These are phyloP conservation scores for Alligator mississippiensis DNA, from an alignment of 2,113 vertebrate species.

Conservation along the genomic window DNA sequence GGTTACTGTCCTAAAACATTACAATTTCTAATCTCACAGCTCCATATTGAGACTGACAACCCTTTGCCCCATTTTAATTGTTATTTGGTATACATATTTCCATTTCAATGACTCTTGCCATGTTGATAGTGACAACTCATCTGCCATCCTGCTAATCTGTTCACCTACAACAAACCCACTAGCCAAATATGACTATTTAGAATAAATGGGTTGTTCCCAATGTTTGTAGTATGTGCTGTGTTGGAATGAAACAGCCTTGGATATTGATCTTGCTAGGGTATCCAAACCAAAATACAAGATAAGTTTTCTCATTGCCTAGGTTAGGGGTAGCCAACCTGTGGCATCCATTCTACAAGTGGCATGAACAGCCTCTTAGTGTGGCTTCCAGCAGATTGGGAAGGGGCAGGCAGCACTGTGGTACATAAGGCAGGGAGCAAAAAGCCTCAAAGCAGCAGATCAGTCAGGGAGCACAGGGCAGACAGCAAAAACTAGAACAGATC, in stretches of 20 bases:
- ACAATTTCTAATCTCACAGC: background rate
- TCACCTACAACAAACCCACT: background rate
- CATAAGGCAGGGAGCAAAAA: too few relatives aligned
- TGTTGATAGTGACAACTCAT: constrained; percentile 17
- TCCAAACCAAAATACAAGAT: background rate
- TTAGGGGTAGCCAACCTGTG: background rate
- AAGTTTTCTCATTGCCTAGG: background rate
- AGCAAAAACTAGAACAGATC: too few relatives aligned
- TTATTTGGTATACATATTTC: background rate
- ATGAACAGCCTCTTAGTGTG: too few relatives aligned
- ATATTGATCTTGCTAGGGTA: background rate
- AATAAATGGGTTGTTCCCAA: background rate
- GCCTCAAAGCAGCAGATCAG: too few relatives aligned
- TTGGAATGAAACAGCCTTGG: background rate
- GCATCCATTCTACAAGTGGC: too few relatives aligned
- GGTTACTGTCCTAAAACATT: background rate
- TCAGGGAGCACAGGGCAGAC: too few relatives aligned
- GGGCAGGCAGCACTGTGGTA: too few relatives aligned
- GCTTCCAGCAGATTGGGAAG: too few relatives aligned
- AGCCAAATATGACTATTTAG: background rate
- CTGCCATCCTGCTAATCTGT: background rate
- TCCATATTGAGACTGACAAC: background rate
- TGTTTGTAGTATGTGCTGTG: background rate
- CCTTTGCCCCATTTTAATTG: background rate
- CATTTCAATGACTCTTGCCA: background rate